Percentiles rank a stretch among this genome's conserved stretches.
phyloP scores from a whole-genome alignment of 2,113 vertebrate genomes.

The Ameiurus melas region DNA sequence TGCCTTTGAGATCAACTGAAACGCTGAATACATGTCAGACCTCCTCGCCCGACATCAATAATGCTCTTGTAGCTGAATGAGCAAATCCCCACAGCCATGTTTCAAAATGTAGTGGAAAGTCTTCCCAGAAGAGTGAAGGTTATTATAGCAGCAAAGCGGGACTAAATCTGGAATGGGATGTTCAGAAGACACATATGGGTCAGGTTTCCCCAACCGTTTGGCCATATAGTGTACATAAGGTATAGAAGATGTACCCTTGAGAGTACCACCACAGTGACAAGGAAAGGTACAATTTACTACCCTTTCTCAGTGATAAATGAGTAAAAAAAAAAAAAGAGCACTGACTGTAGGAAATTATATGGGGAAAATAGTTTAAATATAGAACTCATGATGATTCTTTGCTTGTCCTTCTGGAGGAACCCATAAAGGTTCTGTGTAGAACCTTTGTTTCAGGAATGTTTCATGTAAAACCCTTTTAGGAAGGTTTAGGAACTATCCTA shows the following conservation, averaged over 20 bases:
- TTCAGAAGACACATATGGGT: background rate
- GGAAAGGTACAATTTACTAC: background rate
- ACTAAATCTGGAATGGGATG: background rate
- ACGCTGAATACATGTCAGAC: background rate
- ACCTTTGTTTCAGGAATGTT: background rate
- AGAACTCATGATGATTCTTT: background rate
- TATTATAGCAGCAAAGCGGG: background rate
- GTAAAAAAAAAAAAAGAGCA: slow-evolving; percentile 40
- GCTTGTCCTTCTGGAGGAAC: background rate
- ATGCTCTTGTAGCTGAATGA: background rate
- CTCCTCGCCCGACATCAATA: background rate
- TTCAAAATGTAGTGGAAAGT: background rate
- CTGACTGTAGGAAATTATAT: slow-evolving; percentile 27
- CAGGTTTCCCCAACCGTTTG: background rate
- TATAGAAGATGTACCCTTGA: background rate
- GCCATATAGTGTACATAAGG: background rate
- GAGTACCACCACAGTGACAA: background rate
- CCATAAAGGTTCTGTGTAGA: background rate
- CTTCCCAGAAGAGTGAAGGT: background rate
- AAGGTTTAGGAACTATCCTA: background rate
- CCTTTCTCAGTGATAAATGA: slow-evolving; percentile 54
- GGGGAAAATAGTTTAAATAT: background rate
- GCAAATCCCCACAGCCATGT: background rate
- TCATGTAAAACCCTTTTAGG: background rate
- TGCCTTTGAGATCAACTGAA: background rate